Evolutionary conservation across 2,797 vertebrate genomes (phyloP), one percentile per base, ranked within the genome.

Genomic region (Orestias chungarensis): DNA sequence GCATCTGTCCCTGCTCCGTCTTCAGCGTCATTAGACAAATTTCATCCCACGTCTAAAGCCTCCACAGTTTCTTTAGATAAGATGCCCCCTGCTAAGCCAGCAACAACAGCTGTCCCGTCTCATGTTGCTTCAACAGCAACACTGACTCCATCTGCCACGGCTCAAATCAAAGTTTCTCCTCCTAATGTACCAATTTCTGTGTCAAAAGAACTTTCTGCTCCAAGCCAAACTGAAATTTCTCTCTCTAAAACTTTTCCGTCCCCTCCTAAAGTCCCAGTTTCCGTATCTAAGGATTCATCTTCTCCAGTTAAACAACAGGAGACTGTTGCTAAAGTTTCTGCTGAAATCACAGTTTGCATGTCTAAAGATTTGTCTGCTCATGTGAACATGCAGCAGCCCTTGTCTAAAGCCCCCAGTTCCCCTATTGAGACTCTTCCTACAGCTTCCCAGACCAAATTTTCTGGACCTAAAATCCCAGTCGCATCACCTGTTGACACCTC

Each of bases 41-140:
- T 55, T 66, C 59, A 70, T 66, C 73, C 84, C 23, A 54, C 4
- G 0, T 64, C 76, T 75, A 82, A 79, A 82, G 64, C 75, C 43
- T 35, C 59, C 47, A 42, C 66, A 14, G n/a, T 57, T 27, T 76
- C 66, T 74, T 57, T 75, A 68, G 85, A 88, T 81, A 89, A 83
- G 75, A 83, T 12, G 8, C n/a, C 73, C 25, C 73, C 81, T 49
- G 55, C 66, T 68, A 59, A 76, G 31, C 66, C 62, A 35, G 5
- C 15, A 0, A 49, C 50, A 46, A 43, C 85, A 65, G 62, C 70
- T 49, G 31, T 74, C 25, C 29, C n/a, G 23, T 50, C 73, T 66
- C 70, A 66, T 15, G 65, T 77, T 70, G 65, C 61, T 81, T 74
- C 77, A 18, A 44, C 64, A 50, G 35, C 65, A 61, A 81, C 68